Conservation (phyloP, 2,888 invertebrate species). For the Teinopalpus imperialis region DNA sequence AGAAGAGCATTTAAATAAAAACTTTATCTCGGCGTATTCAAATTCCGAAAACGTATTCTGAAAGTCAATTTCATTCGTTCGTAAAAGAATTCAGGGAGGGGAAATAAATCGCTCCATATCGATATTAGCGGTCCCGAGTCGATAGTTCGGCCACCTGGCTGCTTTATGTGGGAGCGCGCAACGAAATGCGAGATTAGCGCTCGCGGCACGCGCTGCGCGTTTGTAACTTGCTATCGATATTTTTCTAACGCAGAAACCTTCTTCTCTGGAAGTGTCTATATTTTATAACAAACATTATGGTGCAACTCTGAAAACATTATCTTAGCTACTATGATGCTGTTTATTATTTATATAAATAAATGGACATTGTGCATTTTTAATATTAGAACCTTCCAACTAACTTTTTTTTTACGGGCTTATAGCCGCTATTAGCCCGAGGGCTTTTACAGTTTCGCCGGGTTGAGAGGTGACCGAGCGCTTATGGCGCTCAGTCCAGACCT, state of each 20-base stretch:
- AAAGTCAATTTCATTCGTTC: conserved; percentile 13
- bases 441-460: too few species aligned
- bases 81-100: not conserved
- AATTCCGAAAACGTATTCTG: conserved; percentile 10
- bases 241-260: not conserved
- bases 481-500: too few species aligned
- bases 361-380: too few species aligned
- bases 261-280: not conserved
- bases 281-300: too few species aligned
- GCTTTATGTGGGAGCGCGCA: not conserved
- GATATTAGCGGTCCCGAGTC: conserved; percentile 6
- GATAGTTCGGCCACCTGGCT: not conserved
- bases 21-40: not conserved
- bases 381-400: too few species aligned
- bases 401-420: too few species aligned
- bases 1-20: not conserved
- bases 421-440: too few species aligned
- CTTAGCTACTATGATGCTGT: too few species aligned
- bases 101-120: conserved; percentile 6
- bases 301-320: too few species aligned
- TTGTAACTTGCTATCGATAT: not conserved
- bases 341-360: too few species aligned
- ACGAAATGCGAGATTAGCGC: conserved; percentile 4
- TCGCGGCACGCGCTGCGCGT: conserved; percentile 5
- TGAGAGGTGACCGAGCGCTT: too few species aligned